Base-by-base conservation (phyloP, 2,888 invertebrate species). In the Mythimna pallens region DNA sequence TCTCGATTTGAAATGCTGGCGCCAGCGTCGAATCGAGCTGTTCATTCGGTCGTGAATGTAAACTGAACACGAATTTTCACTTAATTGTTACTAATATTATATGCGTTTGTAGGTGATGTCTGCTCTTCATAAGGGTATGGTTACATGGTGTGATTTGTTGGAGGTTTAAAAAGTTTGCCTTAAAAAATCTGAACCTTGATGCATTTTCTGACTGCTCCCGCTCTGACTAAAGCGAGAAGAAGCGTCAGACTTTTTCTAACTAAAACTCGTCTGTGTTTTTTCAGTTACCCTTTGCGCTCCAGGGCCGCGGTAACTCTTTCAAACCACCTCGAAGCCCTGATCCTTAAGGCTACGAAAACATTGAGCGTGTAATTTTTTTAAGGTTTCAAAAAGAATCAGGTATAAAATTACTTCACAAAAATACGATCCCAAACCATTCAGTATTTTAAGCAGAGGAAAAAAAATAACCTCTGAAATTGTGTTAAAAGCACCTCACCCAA, bases 1-100 rank as follows among this genome's bases (percentile, higher is more conserved):
- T 88, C 86, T 89, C 88, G 91, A 93, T 92, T 92, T 91, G 92
- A 92, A 92, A 92, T 90, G 89, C 89, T 91, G 88, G 87, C 72
- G 65, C 81, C 80, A 84, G 78, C 86, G 84, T 76, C 76, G 83
- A 86, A 89, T 89, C 83, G 89, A 89, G 85, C 86, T 84, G 87
- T 87, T 89, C 88, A 89, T 86, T 90, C 87, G 81, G 86, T 86
- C 85, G 83, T 85, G 80, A 80, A 83, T 66, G 77, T 81, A 82
- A 77, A 77, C 86, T 78, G 84, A 86, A 87, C 87, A 85, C 82
- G 84, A 86, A 86, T 88, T 86, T 85, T 84, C 88, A 88, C 86
- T 87, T 89, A 87, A 90, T 89, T 88, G 87, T 80, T 73, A 80
- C 78, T 82, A 82, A 83, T 80, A 73, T 69, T 80, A 64, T 73